Percentiles rank a stretch among this genome's conserved stretches.
Conservation (phyloP, 2,113 vertebrate species). For the Oreocharis arfaki region DNA sequence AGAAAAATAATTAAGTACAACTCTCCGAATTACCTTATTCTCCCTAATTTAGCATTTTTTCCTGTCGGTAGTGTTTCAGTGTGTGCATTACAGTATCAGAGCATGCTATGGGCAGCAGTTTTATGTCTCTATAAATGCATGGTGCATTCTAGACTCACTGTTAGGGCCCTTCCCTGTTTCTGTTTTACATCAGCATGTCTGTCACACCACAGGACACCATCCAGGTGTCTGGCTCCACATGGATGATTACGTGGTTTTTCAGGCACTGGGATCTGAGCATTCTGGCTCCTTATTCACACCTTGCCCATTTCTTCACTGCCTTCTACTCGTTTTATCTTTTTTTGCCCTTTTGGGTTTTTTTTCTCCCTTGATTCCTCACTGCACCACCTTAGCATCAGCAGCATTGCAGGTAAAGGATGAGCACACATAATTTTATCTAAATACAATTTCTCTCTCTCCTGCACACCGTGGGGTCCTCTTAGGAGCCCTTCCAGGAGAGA, state of each 20-base stretch:
- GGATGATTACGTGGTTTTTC: rapidly evolving
- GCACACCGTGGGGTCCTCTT: rapidly evolving
- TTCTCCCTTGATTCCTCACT: neutral
- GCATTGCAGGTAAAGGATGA: neutral
- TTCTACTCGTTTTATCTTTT: neutral
- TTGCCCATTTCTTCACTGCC: neutral
- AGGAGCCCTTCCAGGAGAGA: neutral
- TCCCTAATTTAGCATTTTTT: neutral
- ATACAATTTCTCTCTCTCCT: neutral
- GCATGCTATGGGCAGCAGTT: neutral
- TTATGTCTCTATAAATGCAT: neutral
- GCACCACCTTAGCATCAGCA: neutral
- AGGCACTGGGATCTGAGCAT: neutral
- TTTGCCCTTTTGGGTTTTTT: rapidly evolving
- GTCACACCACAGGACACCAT: neutral
- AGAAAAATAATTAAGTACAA: neutral
- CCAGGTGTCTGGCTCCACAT: neutral
- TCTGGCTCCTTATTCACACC: neutral
- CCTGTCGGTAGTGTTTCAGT: neutral
- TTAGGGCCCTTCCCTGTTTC: neutral
- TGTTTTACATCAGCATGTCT: neutral
- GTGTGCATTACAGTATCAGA: neutral
- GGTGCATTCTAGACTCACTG: neutral
- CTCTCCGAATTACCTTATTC: neutral
- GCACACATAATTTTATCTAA: neutral